These are phyloP conservation scores for Austrofundulus limnaeus DNA, from an alignment of 2,113 vertebrate species.

Conservation along the genomic window DNA sequence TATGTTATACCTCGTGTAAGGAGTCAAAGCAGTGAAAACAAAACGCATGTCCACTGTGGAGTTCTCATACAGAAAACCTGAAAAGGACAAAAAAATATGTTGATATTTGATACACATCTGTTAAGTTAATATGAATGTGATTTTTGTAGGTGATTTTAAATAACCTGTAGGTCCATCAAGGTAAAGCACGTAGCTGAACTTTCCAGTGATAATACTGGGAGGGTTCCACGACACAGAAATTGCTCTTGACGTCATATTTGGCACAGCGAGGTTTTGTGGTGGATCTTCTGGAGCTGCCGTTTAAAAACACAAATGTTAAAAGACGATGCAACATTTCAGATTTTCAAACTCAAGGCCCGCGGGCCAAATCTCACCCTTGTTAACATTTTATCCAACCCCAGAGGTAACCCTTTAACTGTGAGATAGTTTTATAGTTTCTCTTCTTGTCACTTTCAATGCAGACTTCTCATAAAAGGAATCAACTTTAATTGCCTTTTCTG, in stretches of 20 bases:
- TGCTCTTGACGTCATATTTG: slow-evolving; percentile 85
- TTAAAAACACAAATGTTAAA: slow-evolving; percentile 4
- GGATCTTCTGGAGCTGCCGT: slow-evolving; percentile 90
- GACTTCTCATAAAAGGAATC: too few species aligned
- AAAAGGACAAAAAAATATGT: not conserved
- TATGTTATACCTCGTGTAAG: slow-evolving; percentile 84
- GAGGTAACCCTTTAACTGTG: too few species aligned
- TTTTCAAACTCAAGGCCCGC: too few species aligned
- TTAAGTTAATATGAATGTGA: not conserved
- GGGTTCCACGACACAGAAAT: slow-evolving; percentile 87
- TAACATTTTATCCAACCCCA: too few species aligned
- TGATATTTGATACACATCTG: not conserved
- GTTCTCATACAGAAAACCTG: slow-evolving; percentile 88
- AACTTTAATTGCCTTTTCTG: too few species aligned
- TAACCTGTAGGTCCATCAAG: slow-evolving; percentile 86
- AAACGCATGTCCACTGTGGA: slow-evolving; percentile 86
- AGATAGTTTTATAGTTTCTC: too few species aligned
- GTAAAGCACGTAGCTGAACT: slow-evolving; percentile 88
- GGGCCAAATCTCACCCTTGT: too few species aligned
- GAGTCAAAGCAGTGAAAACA: slow-evolving; percentile 82
- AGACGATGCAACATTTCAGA: not conserved
- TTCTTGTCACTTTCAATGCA: too few species aligned
- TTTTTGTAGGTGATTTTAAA: not conserved
- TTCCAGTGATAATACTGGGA: slow-evolving; percentile 87
- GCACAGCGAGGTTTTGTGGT: slow-evolving; percentile 83